phyloP scores from a whole-genome alignment of 2,888 invertebrate genomes.

The Xanthia icteritia region DNA sequence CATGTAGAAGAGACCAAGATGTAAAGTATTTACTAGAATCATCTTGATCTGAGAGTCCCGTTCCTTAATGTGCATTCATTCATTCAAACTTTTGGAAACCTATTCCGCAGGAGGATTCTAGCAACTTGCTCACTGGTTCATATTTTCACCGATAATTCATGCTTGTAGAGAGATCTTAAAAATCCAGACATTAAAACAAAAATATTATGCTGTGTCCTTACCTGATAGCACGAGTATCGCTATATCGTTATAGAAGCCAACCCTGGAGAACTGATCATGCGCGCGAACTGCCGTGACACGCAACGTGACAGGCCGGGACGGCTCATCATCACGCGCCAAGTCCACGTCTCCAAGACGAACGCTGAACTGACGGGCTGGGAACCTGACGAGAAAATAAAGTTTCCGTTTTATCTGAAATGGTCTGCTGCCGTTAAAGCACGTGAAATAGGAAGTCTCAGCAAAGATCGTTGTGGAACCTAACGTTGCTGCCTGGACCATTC shows the following conservation, averaged over 20 bases:
- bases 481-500: neutral
- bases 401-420: no score
- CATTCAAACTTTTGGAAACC: neutral
- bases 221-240: slow-evolving; percentile 94
- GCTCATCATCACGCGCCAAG: slow-evolving; percentile 95
- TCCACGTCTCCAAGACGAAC: slow-evolving; percentile 97
- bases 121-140: neutral
- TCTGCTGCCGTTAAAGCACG: neutral
- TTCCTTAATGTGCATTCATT: neutral
- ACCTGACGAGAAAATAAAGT: slow-evolving; percentile 88
- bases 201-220: slow-evolving; percentile 52
- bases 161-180: neutral
- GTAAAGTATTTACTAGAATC: neutral
- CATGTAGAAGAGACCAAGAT: neutral
- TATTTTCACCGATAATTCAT: neutral
- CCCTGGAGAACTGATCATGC: slow-evolving; percentile 96
- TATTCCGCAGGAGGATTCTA: neutral
- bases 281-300: slow-evolving; percentile 94
- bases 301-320: slow-evolving; percentile 95
- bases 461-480: neutral
- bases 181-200: neutral
- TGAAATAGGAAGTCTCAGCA: neutral
- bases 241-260: slow-evolving; percentile 98
- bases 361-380: slow-evolving; percentile 96
- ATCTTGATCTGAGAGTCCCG: neutral